Percentiles rank a stretch among this genome's conserved stretches.
Conservation (phyloP, 2,113 vertebrate genomes). For the Syrrhaptes paradoxus region DNA sequence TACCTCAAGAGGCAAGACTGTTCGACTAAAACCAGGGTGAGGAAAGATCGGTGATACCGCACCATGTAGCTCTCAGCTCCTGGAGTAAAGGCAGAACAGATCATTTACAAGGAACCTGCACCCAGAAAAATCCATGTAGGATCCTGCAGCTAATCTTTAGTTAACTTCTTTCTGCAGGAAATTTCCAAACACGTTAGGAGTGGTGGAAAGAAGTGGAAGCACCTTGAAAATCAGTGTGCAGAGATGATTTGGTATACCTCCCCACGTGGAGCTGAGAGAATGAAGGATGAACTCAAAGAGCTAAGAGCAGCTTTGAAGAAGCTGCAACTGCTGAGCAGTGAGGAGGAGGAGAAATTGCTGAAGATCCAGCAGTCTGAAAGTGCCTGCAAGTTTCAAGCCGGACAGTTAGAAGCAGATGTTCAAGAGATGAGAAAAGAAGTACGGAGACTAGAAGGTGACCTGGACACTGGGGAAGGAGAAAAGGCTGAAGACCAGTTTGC, state of each 20-base stretch:
- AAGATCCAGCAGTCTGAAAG: slow-evolving; percentile 72
- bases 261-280: too few species aligned
- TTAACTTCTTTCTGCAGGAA: too few species aligned
- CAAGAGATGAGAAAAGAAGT: slow-evolving; percentile 73
- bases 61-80: neutral
- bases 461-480: slow-evolving; percentile 56
- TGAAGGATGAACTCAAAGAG: too few species aligned
- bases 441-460: slow-evolving; percentile 74
- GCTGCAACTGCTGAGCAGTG: neutral
- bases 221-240: too few species aligned
- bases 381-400: slow-evolving; percentile 73
- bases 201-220: too few species aligned
- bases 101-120: neutral
- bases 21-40: neutral
- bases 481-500: slow-evolving; percentile 82
- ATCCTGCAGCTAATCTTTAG: too few species aligned
- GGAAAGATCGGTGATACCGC: neutral
- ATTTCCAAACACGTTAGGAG: too few species aligned
- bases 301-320: too few species aligned
- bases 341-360: slow-evolving; percentile 75
- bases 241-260: too few species aligned
- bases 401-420: slow-evolving; percentile 78
- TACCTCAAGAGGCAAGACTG: neutral
- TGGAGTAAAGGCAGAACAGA: neutral
- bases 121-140: neutral